phyloP scores from a whole-genome alignment of 2,113 vertebrate species.

The Chlamydotis undulata region DNA sequence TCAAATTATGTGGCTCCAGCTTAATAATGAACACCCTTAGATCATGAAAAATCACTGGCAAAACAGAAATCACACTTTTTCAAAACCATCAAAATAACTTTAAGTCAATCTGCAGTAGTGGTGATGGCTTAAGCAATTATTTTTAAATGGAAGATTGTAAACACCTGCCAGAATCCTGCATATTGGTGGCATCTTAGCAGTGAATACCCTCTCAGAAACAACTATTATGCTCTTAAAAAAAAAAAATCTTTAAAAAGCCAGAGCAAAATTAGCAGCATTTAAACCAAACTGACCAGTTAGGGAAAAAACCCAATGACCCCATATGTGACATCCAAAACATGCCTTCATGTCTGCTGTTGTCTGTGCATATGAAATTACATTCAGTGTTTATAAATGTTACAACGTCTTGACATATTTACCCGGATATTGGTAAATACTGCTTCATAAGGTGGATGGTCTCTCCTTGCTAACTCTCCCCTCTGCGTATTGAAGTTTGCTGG shows the following conservation, averaged over 20 bases:
- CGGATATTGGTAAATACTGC: neutral
- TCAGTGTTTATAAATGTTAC: neutral
- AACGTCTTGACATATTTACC: neutral
- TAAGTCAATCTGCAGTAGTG: neutral
- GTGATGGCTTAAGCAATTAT: neutral
- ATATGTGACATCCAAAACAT: neutral
- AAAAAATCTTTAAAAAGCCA: accelerated
- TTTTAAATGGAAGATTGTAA: neutral
- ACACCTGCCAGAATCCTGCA: neutral
- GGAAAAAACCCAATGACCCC: neutral
- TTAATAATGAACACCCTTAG: neutral
- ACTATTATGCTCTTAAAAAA: neutral
- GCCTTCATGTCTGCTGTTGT: neutral
- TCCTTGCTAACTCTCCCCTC: neutral
- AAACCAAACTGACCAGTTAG: neutral
- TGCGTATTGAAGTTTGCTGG: neutral
- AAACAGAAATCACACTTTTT: neutral
- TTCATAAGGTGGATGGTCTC: neutral
- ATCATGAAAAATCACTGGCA: neutral
- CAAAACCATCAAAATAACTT: neutral
- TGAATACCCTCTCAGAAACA: neutral
- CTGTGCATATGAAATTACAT: neutral
- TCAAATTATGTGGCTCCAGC: neutral
- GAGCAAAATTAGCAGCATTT: neutral
- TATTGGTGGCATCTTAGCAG: neutral